Base-by-base conservation (phyloP, 2,113 vertebrate species). In the Poeciliopsis turrubarensis region DNA sequence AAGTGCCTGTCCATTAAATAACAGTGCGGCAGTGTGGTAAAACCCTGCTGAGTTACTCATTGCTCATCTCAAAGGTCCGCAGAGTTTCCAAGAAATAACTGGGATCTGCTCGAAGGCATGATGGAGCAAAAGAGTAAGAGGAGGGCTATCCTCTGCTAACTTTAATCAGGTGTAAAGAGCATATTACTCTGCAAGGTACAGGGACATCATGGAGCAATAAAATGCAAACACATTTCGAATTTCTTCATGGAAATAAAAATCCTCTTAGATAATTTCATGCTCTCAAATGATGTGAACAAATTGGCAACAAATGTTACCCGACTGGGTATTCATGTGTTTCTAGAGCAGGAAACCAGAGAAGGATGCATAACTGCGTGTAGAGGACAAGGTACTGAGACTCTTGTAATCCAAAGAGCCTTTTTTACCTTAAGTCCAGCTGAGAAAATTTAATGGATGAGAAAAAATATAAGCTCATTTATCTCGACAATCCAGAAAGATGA, bases 91-190 rank as follows among this genome's bases (percentile, higher is more conserved):
- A 75, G 47, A 79, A 70, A 83, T 70, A 77, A 86, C 75, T 65
- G 70, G 65, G 65, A 80, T 79, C 66, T 77, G 81, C 79, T 76
- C 17, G 41, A 78, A 85, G 77, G 73, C 72, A 75, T 15, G 32
- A 39, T 27, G 70, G 73, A 77, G 64, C 63, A 76, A 57, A 73
- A 79, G 70, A 80, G 64, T 41, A 72, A 79, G 72, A 81, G 77
- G 68, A 83, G 65, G 29, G 80, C 72, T 84, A 61, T 80, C 86
- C 87, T 89, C 78, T 74, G 84, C 90, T 89, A 86, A 81, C 80
- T 80, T 83, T 81, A 71, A 89, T 89, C 84, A 83, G 86, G 79
- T 86, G 65, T 87, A 84, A 87, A 85, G 72, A 74, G 62, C 73
- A 26, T 84, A 86, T 88, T 77, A 63, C 72, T 47, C 54, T 68